A percentile compares a stretch with the other conserved stretches of the same genome.
phyloP scores from a whole-genome alignment of 2,888 invertebrate species.

The Polymixis lichenea region DNA sequence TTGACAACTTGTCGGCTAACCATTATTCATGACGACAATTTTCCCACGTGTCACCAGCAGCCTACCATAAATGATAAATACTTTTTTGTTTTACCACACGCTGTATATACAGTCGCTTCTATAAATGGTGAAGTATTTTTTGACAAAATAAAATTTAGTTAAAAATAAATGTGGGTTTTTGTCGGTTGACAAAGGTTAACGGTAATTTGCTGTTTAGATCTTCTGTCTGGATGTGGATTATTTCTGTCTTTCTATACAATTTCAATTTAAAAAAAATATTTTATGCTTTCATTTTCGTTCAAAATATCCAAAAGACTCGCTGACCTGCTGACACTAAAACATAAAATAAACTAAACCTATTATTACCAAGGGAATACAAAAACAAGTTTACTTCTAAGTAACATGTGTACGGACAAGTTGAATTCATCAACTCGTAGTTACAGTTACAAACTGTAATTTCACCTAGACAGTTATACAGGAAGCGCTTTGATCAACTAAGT shows the following conservation, averaged over 20 bases:
- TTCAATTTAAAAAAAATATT: no score
- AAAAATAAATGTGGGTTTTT: slow-evolving; percentile 10
- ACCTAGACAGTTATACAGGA: slow-evolving; percentile 47
- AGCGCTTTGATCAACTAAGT: slow-evolving; percentile 60
- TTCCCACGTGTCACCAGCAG: slow-evolving; percentile 84
- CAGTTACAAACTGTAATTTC: slow-evolving; percentile 61
- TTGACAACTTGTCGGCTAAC: slow-evolving; percentile 79
- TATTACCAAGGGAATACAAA: not conserved
- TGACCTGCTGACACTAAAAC: not conserved
- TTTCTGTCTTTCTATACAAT: not conserved
- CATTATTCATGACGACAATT: slow-evolving; percentile 86
- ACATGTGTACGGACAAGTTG: slow-evolving; percentile 21
- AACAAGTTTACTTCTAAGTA: slow-evolving; percentile 9
- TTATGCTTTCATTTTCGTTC: not conserved
- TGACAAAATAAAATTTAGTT: slow-evolving; percentile 36
- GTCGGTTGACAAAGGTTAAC: slow-evolving; percentile 2
- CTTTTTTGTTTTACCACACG: slow-evolving; percentile 66
- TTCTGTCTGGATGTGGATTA: slow-evolving; percentile 3
- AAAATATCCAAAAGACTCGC: not conserved
- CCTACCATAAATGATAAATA: slow-evolving; percentile 76
- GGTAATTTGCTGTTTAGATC: not conserved
- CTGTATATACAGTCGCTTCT: slow-evolving; percentile 41
- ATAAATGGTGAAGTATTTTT: slow-evolving; percentile 33
- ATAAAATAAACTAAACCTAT: slow-evolving; percentile 10
- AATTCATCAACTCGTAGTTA: slow-evolving; percentile 41